phyloP scores from a whole-genome alignment of 1,140 invertebrate species.

The Ditylenchus dipsaci region DNA sequence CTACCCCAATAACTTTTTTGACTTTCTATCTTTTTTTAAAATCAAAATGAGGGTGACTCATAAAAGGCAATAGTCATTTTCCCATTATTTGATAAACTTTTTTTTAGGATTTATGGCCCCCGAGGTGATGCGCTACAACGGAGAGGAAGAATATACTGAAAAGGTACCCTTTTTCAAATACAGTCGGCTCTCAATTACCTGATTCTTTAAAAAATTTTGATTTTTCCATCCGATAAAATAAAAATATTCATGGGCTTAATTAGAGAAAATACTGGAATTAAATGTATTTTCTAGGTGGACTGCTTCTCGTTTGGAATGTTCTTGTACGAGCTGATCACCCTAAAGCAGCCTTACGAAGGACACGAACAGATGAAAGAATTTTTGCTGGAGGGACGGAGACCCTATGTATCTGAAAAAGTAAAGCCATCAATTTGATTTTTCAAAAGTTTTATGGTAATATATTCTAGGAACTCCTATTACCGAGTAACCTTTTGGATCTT shows the following conservation, averaged over 20 bases:
- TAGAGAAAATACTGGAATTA: no score
- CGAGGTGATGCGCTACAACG: constrained; percentile 94
- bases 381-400: constrained; percentile 85
- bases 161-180: constrained; percentile 64
- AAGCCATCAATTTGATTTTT: background rate
- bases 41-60: no score
- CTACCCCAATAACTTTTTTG: no score
- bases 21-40: no score
- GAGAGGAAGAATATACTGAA: constrained; percentile 96
- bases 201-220: background rate
- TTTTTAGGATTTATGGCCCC: constrained; percentile 84
- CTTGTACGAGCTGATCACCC: constrained; percentile 86
- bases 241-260: no score
- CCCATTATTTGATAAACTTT: no score
- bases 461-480: constrained; percentile 68
- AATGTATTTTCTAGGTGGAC: constrained; percentile 65
- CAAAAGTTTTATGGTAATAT: background rate
- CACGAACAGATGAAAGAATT: constrained; percentile 92
- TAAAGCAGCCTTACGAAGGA: constrained; percentile 87
- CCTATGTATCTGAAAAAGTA: constrained; percentile 73
- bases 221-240: background rate
- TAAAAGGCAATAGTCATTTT: no score
- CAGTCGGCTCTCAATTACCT: background rate
- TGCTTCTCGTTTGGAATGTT: constrained; percentile 99
- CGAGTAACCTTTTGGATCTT: constrained; percentile 82